Evolutionary conservation across 2,888 invertebrate species (phyloP).

Genomic region (Aricia artaxerxes): DNA sequence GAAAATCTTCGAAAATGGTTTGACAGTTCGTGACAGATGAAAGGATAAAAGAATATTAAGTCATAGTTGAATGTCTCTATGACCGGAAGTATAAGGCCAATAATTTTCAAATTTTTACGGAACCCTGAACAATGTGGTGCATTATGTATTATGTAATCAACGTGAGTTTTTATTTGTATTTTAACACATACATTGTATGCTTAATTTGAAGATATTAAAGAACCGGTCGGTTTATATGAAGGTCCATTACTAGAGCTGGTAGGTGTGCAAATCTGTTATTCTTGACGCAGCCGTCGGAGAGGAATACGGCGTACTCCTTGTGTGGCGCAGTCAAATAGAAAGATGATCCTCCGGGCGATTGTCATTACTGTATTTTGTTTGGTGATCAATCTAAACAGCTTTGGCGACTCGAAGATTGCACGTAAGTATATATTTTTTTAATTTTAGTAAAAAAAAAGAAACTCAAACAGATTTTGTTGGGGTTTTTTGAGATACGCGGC

Average conservation of each 20-base stretch:
- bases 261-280: conserved; percentile 57
- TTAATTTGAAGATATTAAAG: conserved; percentile 12
- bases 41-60: no score
- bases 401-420: conserved; percentile 7
- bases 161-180: neutral
- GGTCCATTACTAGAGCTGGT: conserved; percentile 53
- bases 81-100: neutral
- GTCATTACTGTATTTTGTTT: conserved; percentile 44
- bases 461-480: no score
- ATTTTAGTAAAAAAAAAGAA: neutral
- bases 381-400: neutral
- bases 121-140: conserved; percentile 1
- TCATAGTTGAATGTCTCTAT: neutral
- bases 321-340: conserved; percentile 49
- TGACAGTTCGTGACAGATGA: no score
- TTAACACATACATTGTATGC: neutral
- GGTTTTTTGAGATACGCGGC: neutral
- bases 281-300: conserved; percentile 50
- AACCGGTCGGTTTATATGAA: conserved; percentile 54
- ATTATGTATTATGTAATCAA: conserved; percentile 7
- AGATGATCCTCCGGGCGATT: conserved; percentile 52
- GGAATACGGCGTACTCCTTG: conserved; percentile 51
- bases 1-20: no score
- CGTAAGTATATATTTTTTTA: neutral
- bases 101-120: neutral